Evolutionary conservation across 2,888 invertebrate species (phyloP).

Genomic region (Harpagoxenus sublaevis): DNA sequence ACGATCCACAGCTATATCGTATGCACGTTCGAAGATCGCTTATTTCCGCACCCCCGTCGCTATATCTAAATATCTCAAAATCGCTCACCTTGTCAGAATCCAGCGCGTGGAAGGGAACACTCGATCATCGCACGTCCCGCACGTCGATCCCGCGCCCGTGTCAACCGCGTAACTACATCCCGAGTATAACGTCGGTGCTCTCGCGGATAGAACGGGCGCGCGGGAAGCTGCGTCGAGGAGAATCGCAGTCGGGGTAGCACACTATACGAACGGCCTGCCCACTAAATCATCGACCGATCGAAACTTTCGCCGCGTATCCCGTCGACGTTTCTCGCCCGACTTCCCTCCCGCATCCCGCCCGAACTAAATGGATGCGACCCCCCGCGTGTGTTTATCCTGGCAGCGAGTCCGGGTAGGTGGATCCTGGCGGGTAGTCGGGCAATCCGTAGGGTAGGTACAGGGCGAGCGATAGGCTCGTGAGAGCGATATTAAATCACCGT

Average conservation of each 20-base stretch:
- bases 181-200: background rate
- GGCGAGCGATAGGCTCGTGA: slow-evolving; percentile 33
- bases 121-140: slow-evolving; percentile 30
- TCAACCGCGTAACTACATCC: slow-evolving; percentile 28
- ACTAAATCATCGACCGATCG: slow-evolving; percentile 65
- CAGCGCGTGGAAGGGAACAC: slow-evolving; percentile 21
- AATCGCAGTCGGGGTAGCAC: slow-evolving; percentile 29
- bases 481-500: slow-evolving; percentile 68
- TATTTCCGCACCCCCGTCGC: background rate
- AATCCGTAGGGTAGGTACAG: background rate
- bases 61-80: slow-evolving; percentile 18
- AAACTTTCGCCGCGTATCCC: slow-evolving; percentile 39
- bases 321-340: slow-evolving; percentile 20
- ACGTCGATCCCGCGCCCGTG: slow-evolving; percentile 30
- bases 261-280: slow-evolving; percentile 28
- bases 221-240: slow-evolving; percentile 29
- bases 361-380: background rate
- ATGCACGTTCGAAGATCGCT: background rate
- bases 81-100: slow-evolving; percentile 46
- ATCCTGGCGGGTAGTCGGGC: slow-evolving; percentile 28
- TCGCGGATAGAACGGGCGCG: slow-evolving; percentile 9
- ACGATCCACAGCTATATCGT: background rate
- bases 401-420: slow-evolving; percentile 1
- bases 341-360: background rate
- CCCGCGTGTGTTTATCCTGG: background rate